phyloP scores from a whole-genome alignment of 2,797 vertebrate genomes.

The Acanthurus leucopareius region DNA sequence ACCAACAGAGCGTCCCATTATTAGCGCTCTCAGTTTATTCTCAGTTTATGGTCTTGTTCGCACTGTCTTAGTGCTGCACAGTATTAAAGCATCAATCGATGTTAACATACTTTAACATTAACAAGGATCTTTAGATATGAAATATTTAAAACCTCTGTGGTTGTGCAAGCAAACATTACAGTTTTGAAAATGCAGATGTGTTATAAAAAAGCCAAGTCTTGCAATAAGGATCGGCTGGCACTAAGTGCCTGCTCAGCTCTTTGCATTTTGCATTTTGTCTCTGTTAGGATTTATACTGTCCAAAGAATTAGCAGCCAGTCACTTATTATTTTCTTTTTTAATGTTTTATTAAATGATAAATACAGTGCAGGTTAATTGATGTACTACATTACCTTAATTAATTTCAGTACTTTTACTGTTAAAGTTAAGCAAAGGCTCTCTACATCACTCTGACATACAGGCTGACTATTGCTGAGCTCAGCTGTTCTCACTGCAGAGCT shows the following conservation, averaged over 20 bases:
- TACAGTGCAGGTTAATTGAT: no score
- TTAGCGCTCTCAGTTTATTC: constrained; percentile 8
- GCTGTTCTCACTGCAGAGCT: constrained; percentile 41
- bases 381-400: no score
- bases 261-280: neutral
- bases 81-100: no score
- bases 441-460: constrained; percentile 6
- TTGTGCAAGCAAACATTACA: neutral
- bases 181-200: neutral
- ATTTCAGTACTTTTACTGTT: neutral
- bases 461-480: constrained; percentile 46
- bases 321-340: no score
- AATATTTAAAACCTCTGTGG: neutral
- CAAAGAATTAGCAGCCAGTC: constrained; percentile 7
- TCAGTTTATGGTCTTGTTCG: constrained; percentile 7
- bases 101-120: no score
- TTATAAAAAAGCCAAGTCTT: constrained; percentile 2
- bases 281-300: constrained; percentile 14
- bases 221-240: neutral
- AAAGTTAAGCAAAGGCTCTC: constrained; percentile 29
- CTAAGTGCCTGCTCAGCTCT: neutral
- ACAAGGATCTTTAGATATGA: neutral
- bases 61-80: constrained; percentile 14
- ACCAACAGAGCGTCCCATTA: constrained; percentile 1
- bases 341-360: no score